phyloP scores from a whole-genome alignment of 2,888 invertebrate genomes.

The Diaperis boleti region DNA sequence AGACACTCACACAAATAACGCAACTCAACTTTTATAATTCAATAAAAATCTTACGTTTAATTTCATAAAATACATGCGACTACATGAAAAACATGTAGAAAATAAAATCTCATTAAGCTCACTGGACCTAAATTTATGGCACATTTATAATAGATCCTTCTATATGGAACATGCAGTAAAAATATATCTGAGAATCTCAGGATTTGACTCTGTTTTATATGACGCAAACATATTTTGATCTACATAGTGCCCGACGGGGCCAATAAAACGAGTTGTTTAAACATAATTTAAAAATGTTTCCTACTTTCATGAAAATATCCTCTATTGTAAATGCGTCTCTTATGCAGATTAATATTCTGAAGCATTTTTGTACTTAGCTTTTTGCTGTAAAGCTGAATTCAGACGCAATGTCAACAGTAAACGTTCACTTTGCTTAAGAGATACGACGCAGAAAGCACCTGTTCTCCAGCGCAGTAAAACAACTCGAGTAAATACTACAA shows the following conservation, averaged over 20 bases:
- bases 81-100: constrained; percentile 3
- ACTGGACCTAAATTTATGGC: neutral
- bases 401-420: constrained; percentile 20
- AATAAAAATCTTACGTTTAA: constrained; percentile 3
- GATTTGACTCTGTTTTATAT: neutral
- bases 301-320: constrained; percentile 15
- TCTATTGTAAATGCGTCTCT: constrained; percentile 17
- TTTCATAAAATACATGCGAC: neutral
- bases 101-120: constrained; percentile 1
- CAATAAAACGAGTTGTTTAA: constrained; percentile 20
- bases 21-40: constrained; percentile 1
- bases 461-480: constrained; percentile 19
- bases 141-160: neutral
- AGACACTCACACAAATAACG: constrained; percentile 9
- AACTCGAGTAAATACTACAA: constrained; percentile 7
- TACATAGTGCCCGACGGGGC: neutral
- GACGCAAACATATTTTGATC: neutral
- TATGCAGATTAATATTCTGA: constrained; percentile 28
- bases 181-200: neutral
- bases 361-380: constrained; percentile 20
- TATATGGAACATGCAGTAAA: neutral
- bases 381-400: constrained; percentile 19
- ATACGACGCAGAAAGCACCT: constrained; percentile 21
- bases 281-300: constrained; percentile 22
- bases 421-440: constrained; percentile 21